Conservation (phyloP, 2,888 invertebrate species). For the Myathropa florea region DNA sequence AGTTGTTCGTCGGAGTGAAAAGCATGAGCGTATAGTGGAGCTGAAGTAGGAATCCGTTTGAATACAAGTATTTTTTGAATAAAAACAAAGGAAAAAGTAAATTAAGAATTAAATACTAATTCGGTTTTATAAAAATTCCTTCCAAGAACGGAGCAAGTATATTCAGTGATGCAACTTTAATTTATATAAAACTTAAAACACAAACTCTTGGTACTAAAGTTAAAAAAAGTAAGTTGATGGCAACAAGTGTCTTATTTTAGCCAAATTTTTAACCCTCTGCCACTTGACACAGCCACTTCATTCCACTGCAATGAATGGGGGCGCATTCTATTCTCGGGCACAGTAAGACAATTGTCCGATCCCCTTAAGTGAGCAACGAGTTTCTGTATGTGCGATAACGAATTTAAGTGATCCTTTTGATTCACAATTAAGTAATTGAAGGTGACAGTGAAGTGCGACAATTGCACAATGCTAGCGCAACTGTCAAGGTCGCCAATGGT, state of each 20-base stretch:
- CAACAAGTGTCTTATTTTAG: background rate
- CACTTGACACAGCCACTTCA: background rate
- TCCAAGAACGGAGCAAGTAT: background rate
- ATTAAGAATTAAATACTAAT: background rate
- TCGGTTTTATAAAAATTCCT: background rate
- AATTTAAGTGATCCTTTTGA: background rate
- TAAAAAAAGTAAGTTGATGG: background rate
- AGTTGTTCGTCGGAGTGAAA: background rate
- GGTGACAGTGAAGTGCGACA: background rate
- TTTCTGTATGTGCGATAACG: background rate
- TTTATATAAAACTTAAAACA: conserved; percentile 9
- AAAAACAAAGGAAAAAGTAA: background rate
- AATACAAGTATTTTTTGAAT: background rate
- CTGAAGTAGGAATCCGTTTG: background rate
- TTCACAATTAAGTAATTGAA: background rate
- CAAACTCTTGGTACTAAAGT: background rate
- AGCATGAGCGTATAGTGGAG: background rate
- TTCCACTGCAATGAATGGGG: background rate
- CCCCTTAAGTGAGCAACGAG: background rate
- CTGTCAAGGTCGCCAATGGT: background rate
- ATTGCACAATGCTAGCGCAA: conserved; percentile 9
- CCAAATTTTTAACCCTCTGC: background rate
- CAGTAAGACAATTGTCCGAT: background rate
- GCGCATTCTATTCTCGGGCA: background rate
- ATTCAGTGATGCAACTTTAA: background rate